Base-by-base conservation (phyloP, 2,888 invertebrate species). In the Choreutis nemorana region DNA sequence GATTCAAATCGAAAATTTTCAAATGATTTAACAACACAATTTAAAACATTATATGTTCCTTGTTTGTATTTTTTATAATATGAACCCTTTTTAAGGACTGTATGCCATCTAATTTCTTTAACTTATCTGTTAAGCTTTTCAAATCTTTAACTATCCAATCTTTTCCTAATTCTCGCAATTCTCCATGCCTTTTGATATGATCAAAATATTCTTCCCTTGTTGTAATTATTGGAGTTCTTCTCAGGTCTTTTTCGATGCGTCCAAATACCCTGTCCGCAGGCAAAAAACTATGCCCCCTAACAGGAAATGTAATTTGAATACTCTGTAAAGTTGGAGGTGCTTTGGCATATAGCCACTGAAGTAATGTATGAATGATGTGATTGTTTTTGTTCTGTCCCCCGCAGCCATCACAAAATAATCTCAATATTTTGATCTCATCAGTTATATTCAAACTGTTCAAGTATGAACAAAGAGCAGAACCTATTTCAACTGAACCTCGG, bases 331-430 rank as follows among this genome's bases (percentile, higher is more conserved):
- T 10, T 26, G 21, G n/a, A 14, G 30, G 26, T n/a, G 30, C 16
- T 21, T 30, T 13, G 15, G 14, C 23, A 9, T 21, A 12, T 10
- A 30, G 29, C 23, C 23, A 29, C 8, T 16, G 12, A 6, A 29
- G 10, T 23, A 29, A 10, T n/a, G 13, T 29, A 12, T 29, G 29
- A 7, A 29, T 11, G 14, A 29, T 25, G 30, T 33, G 30, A 13
- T 27, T 30, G 22, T 37, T 37, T 33, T 37, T 37, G 16, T 37
- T 37, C 25, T 32, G 29, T 12, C 32, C 32, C 13, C 30, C 32
- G 23, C 35, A 35, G 13, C 35, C 32, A 27, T 35, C 35, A 23
- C 29, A 28, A 27, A 28, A 32, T 10, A 35, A 26, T 10, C 23
- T 25, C 15, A 35, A 14, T 18, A 28, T 23, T 14, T 29, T 14